Conservation (phyloP, 2,113 vertebrate genomes). For the Clarias macrocephalus region DNA sequence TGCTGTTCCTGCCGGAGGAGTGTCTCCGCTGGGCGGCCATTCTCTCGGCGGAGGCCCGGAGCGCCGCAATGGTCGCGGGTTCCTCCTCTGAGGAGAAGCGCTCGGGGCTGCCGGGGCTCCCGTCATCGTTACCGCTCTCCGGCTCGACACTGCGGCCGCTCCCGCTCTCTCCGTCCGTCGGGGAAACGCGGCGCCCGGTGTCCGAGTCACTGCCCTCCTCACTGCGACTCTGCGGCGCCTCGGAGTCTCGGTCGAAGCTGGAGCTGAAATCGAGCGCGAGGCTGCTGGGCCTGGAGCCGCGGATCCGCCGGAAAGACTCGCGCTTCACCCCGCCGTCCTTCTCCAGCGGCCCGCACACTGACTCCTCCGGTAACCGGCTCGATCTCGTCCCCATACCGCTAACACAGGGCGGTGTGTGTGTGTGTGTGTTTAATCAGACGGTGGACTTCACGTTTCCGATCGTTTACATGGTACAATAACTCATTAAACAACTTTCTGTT, state of each 20-base stretch:
- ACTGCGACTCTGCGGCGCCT: conserved; percentile 71
- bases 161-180: conserved; percentile 60
- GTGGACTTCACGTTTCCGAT: neutral
- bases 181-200: conserved; percentile 64
- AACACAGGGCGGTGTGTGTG: neutral
- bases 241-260: conserved; percentile 73
- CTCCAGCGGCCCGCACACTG: conserved; percentile 63
- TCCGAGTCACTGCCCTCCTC: conserved; percentile 78
- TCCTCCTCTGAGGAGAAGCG: conserved; percentile 67
- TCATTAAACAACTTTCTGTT: too few species aligned
- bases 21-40: conserved; percentile 69
- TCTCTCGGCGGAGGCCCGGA: conserved; percentile 78
- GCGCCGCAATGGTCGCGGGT: conserved; percentile 68
- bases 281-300: conserved; percentile 72
- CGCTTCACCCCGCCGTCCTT: conserved; percentile 71
- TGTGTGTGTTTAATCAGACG: too few species aligned
- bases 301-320: conserved; percentile 70
- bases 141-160: conserved; percentile 57
- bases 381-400: conserved; percentile 72
- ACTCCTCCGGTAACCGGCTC: conserved; percentile 75
- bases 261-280: conserved; percentile 74
- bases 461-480: neutral
- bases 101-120: conserved; percentile 60
- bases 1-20: conserved; percentile 65
- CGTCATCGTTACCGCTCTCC: conserved; percentile 57